Evolutionary conservation across 2,888 invertebrate genomes (phyloP), one percentile per base, ranked within the genome.

Genomic region (Heliothis peltigera): DNA sequence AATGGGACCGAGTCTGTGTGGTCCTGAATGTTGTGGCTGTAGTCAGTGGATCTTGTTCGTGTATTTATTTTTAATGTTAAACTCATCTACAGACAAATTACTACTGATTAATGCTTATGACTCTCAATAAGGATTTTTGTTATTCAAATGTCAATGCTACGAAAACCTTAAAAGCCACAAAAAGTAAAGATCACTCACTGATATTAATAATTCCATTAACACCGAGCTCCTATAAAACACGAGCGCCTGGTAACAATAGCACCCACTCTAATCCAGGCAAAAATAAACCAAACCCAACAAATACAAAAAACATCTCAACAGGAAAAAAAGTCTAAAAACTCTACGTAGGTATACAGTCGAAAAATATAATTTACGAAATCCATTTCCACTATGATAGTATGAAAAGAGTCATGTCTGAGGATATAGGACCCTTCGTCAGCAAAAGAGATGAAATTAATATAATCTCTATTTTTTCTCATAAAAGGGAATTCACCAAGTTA

Each of bases 401-500:
- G 67, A 80, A 80, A 71, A 44, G 60, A 76, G 54, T 66, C 79
- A 70, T 76, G 74, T 66, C 66, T 79, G 52, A 48, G 66, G 74
- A 79, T 75, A 63, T 60, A 65, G 63, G 63, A 76, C 64, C 74
- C 71, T 51, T 64, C 75, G 72, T 77, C 77, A 70, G 73, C 73
- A 49, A 75, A 64, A 49, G 70, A 77, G 68, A 79, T 77, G 71
- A 79, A 79, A 80, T 80, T 81, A 80, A 79, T 81, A 80, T 79
- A 79, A 80, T 77, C 81, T 67, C 67, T 62, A 46, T 64, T 52
- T 61, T 79, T 79, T 76, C 63, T 68, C 66, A 75, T 63, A 72
- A 75, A 77, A 70, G 67, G 7, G 39, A 68, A 64, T 60, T 54
- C 44, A 60, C 78, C 43, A 72, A 21, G 1, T 60, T 61, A 63